These are phyloP conservation scores for Cephus rjabovi DNA, from an alignment of 2,888 invertebrate genomes.

Conservation along the genomic window DNA sequence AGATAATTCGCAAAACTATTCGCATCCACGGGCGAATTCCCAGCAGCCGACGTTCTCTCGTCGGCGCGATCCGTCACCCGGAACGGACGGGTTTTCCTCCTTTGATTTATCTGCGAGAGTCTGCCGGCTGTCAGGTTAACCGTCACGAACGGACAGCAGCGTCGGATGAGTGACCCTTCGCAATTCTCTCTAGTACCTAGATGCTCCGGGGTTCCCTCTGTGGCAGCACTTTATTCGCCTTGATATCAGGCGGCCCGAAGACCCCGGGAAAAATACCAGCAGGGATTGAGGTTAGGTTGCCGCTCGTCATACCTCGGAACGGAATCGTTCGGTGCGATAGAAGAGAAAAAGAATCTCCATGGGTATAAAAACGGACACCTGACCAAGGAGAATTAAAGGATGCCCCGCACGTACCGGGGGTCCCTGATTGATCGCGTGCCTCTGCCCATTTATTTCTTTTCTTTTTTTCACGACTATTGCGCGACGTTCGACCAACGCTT, in stretches of 20 bases:
- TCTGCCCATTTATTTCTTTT: too few species aligned
- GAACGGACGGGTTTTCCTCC: neutral
- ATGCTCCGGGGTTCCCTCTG: neutral
- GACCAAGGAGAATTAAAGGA: neutral
- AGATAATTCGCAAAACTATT: constrained; percentile 32
- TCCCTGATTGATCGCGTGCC: neutral
- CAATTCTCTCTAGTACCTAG: neutral
- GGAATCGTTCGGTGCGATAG: neutral
- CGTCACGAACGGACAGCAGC: neutral
- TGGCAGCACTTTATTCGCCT: too few species aligned
- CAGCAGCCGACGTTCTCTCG: neutral
- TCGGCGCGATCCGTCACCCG: neutral
- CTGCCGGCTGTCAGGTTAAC: neutral
- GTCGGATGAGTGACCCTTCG: neutral
- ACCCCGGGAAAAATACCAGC: neutral
- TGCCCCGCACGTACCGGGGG: neutral
- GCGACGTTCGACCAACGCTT: neutral
- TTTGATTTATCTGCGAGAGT: neutral
- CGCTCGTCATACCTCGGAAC: too few species aligned
- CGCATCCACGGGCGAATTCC: neutral
- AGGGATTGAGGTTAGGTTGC: neutral
- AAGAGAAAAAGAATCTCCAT: neutral
- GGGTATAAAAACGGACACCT: neutral
- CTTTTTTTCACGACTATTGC: too few species aligned
- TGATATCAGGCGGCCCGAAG: too few species aligned